Percentiles rank a stretch among this genome's conserved stretches.
Conservation (phyloP, 2,113 vertebrate genomes). For the Phycodurus eques region DNA sequence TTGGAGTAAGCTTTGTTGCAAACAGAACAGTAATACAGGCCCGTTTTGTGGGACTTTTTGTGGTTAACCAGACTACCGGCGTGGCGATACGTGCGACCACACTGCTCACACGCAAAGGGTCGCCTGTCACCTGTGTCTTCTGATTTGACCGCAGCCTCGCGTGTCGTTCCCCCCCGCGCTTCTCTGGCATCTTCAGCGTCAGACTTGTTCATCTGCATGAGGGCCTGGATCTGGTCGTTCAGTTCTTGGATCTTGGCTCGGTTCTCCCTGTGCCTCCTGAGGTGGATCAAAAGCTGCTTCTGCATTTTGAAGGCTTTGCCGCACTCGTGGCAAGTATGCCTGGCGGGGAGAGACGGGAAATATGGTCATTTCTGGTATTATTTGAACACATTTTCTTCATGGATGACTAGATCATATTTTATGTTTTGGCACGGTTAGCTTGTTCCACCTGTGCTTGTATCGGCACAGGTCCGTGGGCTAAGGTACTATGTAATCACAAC, state of each 20-base stretch:
- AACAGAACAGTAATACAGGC: conserved; percentile 81
- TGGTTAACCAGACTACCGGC: conserved; percentile 88
- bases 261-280: conserved; percentile 78
- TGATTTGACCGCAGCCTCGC: conserved; percentile 34
- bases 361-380: neutral
- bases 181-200: conserved; percentile 37
- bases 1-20: conserved; percentile 87
- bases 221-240: conserved; percentile 73
- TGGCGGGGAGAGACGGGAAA: conserved; percentile 27
- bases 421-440: too few species aligned
- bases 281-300: conserved; percentile 82
- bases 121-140: conserved; percentile 59
- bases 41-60: conserved; percentile 85
- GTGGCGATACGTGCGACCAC: conserved; percentile 85
- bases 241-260: conserved; percentile 75
- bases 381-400: too few species aligned
- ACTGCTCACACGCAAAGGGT: conserved; percentile 83
- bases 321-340: conserved; percentile 76
- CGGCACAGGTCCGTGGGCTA: too few species aligned
- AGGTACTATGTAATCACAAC: too few species aligned
- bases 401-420: too few species aligned
- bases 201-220: conserved; percentile 70
- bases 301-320: conserved; percentile 85
- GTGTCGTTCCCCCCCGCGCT: conserved; percentile 22
- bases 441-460: too few species aligned